A percentile compares a stretch with the other conserved stretches of the same genome.
Evolutionary conservation across 2,888 invertebrate genomes (phyloP).

Genomic region (Calameuta filiformis): DNA sequence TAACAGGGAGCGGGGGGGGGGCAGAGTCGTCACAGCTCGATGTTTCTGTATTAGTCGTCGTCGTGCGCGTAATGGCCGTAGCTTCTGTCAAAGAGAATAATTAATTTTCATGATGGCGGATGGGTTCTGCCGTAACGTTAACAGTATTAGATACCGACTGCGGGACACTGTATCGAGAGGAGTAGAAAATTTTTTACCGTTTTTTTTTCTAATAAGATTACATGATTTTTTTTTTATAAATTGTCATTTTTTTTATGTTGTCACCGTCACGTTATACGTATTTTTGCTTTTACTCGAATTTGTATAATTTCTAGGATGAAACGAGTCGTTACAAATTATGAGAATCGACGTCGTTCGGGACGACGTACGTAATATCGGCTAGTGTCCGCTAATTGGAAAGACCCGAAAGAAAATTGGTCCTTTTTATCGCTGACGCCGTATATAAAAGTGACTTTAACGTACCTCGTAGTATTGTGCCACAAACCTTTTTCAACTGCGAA

Average conservation of each 20-base stretch:
- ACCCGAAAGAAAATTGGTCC: background rate
- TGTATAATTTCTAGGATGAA: background rate
- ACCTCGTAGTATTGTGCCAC: background rate
- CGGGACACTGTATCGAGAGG: background rate
- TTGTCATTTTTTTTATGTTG: background rate
- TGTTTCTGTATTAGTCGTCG: background rate
- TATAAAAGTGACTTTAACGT: background rate
- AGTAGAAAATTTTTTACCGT: background rate
- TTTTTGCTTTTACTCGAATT: too few species aligned
- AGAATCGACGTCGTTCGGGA: too few species aligned
- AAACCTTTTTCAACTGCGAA: background rate
- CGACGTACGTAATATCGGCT: background rate
- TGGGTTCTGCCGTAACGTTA: background rate
- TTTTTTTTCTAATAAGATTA: background rate
- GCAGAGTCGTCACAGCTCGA: background rate
- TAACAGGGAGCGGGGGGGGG: background rate
- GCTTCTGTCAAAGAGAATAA: conserved; percentile 37
- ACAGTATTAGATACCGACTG: background rate
- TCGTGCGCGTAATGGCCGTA: conserved; percentile 29
- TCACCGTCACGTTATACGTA: too few species aligned
- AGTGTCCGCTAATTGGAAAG: background rate
- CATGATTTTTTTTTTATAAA: background rate
- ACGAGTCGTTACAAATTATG: background rate
- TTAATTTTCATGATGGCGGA: conserved; percentile 45
- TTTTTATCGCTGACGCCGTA: background rate